Base-by-base conservation (phyloP, 1,140 invertebrate species). In the Ooceraea biroi region DNA sequence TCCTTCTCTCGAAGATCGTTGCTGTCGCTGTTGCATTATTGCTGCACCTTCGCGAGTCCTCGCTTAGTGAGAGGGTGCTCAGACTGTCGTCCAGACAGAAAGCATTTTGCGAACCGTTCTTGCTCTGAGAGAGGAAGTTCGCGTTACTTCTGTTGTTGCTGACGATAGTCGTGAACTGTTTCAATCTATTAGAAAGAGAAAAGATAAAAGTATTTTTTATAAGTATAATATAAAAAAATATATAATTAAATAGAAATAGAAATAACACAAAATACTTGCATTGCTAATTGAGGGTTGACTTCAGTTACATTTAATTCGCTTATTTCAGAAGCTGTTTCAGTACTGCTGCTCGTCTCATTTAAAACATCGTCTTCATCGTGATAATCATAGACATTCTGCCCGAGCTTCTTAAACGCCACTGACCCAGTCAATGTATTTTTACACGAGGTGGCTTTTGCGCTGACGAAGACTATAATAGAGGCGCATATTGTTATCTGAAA, bases 1-100 rank as follows among this genome's bases (percentile, higher is more conserved):
- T 69, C 78, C 86, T 92, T 0, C 85, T 91, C 44, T 93, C 88
- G 69, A 94, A 94, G 4, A 94, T 85, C 48, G 85, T 86, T 3
- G 91, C 88, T 0, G 83, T 78, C 60, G 78, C 88, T 5, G 44
- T 25, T 10, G 44, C 36, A 10, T 55, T 66, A 22, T 36, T 85
- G 27, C 19, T n/a, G 25, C 1, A 44, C 1, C 10, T 44, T 5
- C 87, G 73, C n/a, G 84, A 55, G 10, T 83, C 69, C 0, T 91
- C 90, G 5, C 86, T 90, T 14, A 94, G 50, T 0, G 92, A 93
- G 0, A 94, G 84, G 12, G 85, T 91, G 65, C 92, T 92, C 36
- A 94, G 50, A 55, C 91, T 94, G 1, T 92, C 89, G 46, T 91
- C 91, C 5, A 94, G 78, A 11, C 48, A 76, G 50, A 66, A 85